A percentile compares a stretch with the other conserved stretches of the same genome.
Conservation (phyloP, 1,140 invertebrate species). For the Eulimnadia texana region DNA sequence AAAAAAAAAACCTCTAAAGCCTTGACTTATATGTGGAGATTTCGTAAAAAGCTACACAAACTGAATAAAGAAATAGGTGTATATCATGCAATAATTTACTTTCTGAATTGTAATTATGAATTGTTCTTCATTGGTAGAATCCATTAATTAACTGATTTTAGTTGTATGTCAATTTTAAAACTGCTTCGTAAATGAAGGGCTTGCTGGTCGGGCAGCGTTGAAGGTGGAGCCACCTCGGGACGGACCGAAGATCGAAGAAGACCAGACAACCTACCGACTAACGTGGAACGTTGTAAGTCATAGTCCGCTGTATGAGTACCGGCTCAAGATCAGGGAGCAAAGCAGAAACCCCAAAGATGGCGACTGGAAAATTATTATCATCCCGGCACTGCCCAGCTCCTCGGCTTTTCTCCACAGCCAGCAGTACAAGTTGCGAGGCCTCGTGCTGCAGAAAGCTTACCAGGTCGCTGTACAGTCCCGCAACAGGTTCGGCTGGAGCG, state of each 20-base stretch:
- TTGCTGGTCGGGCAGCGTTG: neutral
- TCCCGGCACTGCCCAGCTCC: neutral
- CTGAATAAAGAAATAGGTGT: too few relatives aligned
- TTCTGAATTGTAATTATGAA: too few relatives aligned
- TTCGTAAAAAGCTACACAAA: too few relatives aligned
- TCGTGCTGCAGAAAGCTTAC: constrained; percentile 6
- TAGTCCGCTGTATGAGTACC: constrained; percentile 12
- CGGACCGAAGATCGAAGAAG: constrained; percentile 3
- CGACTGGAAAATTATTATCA: neutral
- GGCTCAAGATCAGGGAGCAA: constrained; percentile 4
- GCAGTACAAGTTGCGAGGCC: constrained; percentile 1
- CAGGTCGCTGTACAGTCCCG: constrained; percentile 14
- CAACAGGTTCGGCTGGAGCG: constrained; percentile 14
- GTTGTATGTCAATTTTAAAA: too few relatives aligned
- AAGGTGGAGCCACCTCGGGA: neutral
- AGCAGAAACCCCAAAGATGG: neutral
- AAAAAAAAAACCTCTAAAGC: too few relatives aligned
- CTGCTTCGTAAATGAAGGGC: too few relatives aligned
- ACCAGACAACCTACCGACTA: neutral
- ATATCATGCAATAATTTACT: too few relatives aligned
- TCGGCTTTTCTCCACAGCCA: constrained; percentile 10
- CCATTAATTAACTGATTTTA: too few relatives aligned
- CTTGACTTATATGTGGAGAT: too few relatives aligned
- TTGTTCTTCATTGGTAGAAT: too few relatives aligned
- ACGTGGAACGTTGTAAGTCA: constrained; percentile 8